Conservation (phyloP, 2,797 vertebrate species). For the Myiotriccus ornatus region DNA sequence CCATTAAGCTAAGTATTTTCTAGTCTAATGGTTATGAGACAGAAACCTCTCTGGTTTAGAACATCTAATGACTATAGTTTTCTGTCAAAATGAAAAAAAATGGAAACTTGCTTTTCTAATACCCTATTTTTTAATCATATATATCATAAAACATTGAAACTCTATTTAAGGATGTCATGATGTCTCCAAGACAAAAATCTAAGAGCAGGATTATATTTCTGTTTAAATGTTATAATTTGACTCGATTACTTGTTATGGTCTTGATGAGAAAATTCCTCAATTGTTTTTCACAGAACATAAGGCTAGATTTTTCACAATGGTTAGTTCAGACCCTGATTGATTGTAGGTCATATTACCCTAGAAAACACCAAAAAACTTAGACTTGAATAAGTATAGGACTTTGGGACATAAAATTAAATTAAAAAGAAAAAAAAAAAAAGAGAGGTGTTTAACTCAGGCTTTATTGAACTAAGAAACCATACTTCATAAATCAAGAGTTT, state of each 20-base stretch:
- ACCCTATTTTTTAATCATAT: neutral
- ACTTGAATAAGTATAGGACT: neutral
- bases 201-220: neutral
- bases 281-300: neutral
- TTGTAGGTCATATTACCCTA: neutral
- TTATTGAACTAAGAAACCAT: neutral
- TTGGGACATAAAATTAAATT: neutral
- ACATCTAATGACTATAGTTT: neutral
- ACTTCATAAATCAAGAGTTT: neutral
- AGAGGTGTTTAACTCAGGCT: neutral
- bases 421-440: too few relatives aligned
- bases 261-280: neutral
- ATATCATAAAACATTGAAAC: neutral
- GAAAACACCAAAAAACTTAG: neutral
- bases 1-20: neutral
- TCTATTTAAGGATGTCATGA: neutral
- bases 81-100: neutral
- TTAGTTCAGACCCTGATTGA: neutral
- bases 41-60: neutral
- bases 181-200: neutral
- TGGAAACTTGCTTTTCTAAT: neutral
- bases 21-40: neutral
- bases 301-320: neutral
- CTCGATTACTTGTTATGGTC: neutral
- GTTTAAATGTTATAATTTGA: neutral